These are phyloP conservation scores for Harpalus rubripes DNA, from an alignment of 2,888 invertebrate species.

Conservation along the genomic window DNA sequence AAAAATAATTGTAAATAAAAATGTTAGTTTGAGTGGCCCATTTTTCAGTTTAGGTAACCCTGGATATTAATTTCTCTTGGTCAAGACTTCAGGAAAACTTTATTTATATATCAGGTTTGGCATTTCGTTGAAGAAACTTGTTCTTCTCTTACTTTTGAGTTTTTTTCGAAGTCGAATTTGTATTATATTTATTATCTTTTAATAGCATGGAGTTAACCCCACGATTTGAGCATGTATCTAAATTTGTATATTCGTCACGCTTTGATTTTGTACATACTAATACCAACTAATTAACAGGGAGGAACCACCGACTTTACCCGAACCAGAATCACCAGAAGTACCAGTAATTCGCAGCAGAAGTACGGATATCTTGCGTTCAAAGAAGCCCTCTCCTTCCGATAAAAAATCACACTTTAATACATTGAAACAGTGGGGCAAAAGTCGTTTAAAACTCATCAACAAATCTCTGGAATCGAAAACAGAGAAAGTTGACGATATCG, in stretches of 20 bases:
- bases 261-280: conserved; percentile 66
- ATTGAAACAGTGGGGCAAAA: conserved; percentile 91
- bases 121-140: no score
- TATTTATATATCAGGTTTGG: no score
- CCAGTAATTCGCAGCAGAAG: conserved; percentile 85
- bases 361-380: conserved; percentile 85
- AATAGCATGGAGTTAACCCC: conserved; percentile 44
- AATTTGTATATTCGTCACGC: conserved; percentile 38
- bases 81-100: no score
- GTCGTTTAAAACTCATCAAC: conserved; percentile 86
- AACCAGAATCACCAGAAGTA: conserved; percentile 79
- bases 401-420: conserved; percentile 88
- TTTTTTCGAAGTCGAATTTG: not conserved
- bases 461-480: conserved; percentile 81
- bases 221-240: conserved; percentile 37
- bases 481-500: conserved; percentile 79
- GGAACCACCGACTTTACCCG: conserved; percentile 73
- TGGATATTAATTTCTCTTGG: no score
- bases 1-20: no score
- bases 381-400: conserved; percentile 83
- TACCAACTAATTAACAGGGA: conserved; percentile 72
- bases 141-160: no score
- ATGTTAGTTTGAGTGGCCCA: no score
- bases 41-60: no score
- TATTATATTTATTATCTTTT: conserved; percentile 7